Conservation (phyloP, 2,797 vertebrate species). For the Hipposideros larvatus region DNA sequence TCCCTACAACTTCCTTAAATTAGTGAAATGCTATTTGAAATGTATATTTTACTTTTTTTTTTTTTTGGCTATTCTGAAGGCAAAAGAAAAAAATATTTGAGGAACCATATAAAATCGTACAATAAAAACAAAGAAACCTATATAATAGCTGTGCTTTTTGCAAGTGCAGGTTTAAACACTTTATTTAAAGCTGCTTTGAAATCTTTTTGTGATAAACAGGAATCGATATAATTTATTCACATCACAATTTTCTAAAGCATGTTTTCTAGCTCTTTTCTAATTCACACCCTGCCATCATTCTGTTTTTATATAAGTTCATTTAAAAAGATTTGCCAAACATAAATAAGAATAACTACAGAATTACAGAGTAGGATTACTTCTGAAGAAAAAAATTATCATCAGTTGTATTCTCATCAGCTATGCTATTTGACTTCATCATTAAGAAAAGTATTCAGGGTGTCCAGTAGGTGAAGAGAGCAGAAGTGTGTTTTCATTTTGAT, state of each 20-base stretch:
- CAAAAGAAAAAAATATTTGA: conserved; percentile 75
- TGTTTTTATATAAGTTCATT: conserved; percentile 85
- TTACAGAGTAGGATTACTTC: conserved; percentile 87
- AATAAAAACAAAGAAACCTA: conserved; percentile 75
- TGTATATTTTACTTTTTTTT: neutral
- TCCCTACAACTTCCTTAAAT: conserved; percentile 36
- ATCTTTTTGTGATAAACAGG: conserved; percentile 86
- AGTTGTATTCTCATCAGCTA: conserved; percentile 86
- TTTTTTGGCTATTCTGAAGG: neutral
- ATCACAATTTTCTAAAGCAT: conserved; percentile 85
- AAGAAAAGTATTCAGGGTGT: conserved; percentile 89
- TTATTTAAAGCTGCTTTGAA: conserved; percentile 87
- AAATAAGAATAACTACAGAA: conserved; percentile 90
- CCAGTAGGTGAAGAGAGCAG: conserved; percentile 91
- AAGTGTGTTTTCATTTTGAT: conserved; percentile 95
- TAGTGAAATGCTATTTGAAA: conserved; percentile 71
- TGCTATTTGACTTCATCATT: conserved; percentile 89
- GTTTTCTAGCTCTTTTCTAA: conserved; percentile 80
- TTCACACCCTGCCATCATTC: conserved; percentile 84
- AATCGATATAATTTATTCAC: conserved; percentile 86
- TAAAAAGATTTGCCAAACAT: conserved; percentile 84
- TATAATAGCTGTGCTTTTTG: conserved; percentile 80
- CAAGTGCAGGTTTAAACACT: conserved; percentile 83
- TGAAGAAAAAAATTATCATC: conserved; percentile 67
- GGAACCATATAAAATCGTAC: conserved; percentile 79